Evolutionary conservation across 2,888 invertebrate species (phyloP).

Genomic region (Ernsta delagoae): DNA sequence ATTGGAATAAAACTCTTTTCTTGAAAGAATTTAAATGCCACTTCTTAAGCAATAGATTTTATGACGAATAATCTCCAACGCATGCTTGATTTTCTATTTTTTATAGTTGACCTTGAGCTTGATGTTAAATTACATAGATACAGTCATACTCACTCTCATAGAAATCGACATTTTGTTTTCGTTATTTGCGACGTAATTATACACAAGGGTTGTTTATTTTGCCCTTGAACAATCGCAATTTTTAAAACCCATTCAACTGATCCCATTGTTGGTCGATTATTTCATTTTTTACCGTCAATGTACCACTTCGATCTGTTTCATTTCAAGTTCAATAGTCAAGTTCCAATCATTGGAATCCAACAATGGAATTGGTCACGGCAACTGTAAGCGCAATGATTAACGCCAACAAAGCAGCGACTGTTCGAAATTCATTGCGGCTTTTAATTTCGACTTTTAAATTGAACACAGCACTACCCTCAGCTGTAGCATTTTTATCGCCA

Average conservation of each 20-base stretch:
- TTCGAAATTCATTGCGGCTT: conserved; percentile 38
- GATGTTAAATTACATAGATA: too few species aligned
- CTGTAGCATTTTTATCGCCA: conserved; percentile 29
- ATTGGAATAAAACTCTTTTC: too few species aligned
- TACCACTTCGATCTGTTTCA: conserved; percentile 21
- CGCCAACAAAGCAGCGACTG: conserved; percentile 37
- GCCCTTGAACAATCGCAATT: neutral
- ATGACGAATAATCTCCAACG: too few species aligned
- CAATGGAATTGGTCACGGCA: conserved; percentile 36
- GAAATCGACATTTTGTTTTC: too few species aligned
- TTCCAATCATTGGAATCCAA: conserved; percentile 31
- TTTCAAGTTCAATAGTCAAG: conserved; percentile 34
- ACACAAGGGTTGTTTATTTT: neutral
- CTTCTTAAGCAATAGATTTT: too few species aligned
- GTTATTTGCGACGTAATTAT: neutral
- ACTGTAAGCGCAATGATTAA: conserved; percentile 37
- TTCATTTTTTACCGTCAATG: conserved; percentile 10
- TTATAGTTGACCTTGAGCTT: too few species aligned
- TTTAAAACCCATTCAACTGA: neutral
- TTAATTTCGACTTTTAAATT: conserved; percentile 38
- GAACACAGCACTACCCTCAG: conserved; percentile 37
- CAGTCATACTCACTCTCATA: too few species aligned
- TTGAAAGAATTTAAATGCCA: too few species aligned
- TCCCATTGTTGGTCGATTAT: conserved; percentile 1
- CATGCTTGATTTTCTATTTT: too few species aligned